phyloP scores from a whole-genome alignment of 2,888 invertebrate genomes.

The Drymonia ruficornis region DNA sequence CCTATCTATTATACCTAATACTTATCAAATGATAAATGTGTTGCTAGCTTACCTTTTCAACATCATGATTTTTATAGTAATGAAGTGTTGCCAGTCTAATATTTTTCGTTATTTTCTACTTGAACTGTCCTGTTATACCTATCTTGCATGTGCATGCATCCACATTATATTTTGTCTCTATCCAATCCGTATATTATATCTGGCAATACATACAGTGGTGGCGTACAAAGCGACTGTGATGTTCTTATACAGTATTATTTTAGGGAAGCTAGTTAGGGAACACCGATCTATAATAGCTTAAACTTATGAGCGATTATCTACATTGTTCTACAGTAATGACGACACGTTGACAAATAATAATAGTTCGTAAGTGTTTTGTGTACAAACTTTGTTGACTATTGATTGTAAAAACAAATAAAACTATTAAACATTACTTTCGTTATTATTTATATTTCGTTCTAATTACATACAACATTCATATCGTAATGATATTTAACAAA shows the following conservation, averaged over 20 bases:
- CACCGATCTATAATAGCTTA: conserved; percentile 12
- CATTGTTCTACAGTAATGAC: conserved; percentile 24
- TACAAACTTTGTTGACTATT: conserved; percentile 54
- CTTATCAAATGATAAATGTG: background rate
- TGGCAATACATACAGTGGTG: conserved; percentile 18
- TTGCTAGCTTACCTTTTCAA: conserved; percentile 13
- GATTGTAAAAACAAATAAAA: conserved; percentile 31
- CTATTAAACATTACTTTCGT: conserved; percentile 21
- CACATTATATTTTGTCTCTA: too few relatives aligned
- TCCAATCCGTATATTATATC: background rate
- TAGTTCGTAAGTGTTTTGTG: conserved; percentile 52
- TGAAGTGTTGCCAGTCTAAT: background rate
- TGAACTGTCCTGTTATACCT: too few relatives aligned
- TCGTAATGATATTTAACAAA: background rate
- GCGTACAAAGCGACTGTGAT: conserved; percentile 67
- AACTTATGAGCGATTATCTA: conserved; percentile 9
- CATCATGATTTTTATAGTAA: background rate
- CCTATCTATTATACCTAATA: too few relatives aligned
- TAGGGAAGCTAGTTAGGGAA: conserved; percentile 46
- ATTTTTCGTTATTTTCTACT: too few relatives aligned
- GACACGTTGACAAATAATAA: conserved; percentile 37
- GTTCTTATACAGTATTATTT: conserved; percentile 73
- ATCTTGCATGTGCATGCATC: too few relatives aligned
- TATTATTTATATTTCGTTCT: conserved; percentile 1
- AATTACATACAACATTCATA: background rate